Conservation (phyloP, 2,113 vertebrate genomes). For the Sorex araneus region DNA sequence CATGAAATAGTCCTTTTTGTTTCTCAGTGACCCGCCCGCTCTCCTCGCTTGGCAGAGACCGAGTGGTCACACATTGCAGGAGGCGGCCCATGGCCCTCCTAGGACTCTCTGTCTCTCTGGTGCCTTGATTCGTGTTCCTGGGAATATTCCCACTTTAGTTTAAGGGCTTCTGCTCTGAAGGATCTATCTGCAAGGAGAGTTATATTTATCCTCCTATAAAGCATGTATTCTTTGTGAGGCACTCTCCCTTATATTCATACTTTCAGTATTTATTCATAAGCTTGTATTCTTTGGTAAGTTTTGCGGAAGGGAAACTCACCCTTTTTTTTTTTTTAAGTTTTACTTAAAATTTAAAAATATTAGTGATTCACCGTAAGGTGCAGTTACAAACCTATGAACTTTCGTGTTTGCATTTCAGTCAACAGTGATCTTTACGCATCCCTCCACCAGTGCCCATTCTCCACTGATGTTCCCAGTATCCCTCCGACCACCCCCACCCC, state of each 20-base stretch:
- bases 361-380: too few species aligned
- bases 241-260: background rate
- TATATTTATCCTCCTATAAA: background rate
- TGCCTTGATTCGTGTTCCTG: background rate
- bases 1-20: too few species aligned
- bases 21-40: too few species aligned
- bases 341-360: too few species aligned
- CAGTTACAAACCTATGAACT: too few species aligned
- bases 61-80: background rate
- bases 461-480: too few species aligned
- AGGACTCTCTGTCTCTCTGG: background rate
- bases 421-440: too few species aligned
- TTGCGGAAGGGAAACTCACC: background rate
- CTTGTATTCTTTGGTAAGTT: background rate
- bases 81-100: background rate
- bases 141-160: background rate
- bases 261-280: conserved; percentile 46
- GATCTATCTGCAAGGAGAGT: background rate
- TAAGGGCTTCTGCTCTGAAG: background rate
- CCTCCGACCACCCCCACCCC: too few species aligned
- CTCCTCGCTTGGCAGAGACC: background rate
- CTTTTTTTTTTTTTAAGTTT: too few species aligned
- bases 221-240: background rate
- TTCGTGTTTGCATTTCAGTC: too few species aligned
- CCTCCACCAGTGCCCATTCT: too few species aligned